Conservation (phyloP, 2,797 vertebrate species). For the Lutjanus campechanus region DNA sequence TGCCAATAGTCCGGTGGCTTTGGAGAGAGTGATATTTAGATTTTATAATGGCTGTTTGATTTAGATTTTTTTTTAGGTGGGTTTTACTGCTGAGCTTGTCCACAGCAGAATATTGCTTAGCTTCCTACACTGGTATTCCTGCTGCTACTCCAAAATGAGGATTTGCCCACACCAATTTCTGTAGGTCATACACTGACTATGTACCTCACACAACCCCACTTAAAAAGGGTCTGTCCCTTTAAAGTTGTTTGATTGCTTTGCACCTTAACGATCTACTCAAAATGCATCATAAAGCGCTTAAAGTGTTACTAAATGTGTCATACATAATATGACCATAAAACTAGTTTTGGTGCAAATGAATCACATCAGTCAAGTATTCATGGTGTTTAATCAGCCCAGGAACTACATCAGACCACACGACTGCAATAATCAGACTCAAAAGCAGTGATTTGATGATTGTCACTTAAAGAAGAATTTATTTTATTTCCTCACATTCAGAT, state of each 20-base stretch:
- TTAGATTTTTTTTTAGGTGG: too few species aligned
- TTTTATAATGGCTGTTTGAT: too few species aligned
- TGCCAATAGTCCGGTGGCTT: too few species aligned
- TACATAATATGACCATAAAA: background rate
- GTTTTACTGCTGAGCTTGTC: too few species aligned
- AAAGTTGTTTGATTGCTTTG: background rate
- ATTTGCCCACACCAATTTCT: too few species aligned
- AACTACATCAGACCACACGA: background rate
- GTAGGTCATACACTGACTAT: too few species aligned
- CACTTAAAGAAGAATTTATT: background rate
- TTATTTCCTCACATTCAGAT: constrained; percentile 2
- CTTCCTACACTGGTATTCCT: too few species aligned
- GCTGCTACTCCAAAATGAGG: too few species aligned
- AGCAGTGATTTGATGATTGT: background rate
- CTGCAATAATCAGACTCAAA: background rate
- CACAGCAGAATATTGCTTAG: too few species aligned
- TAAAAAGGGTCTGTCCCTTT: too few species aligned
- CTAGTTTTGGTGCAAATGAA: background rate
- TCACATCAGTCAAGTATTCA: background rate
- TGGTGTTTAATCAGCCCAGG: background rate
- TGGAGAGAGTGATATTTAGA: too few species aligned
- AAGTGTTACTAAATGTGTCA: background rate
- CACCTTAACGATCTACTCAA: background rate
- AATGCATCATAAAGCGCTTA: background rate
- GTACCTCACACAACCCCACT: too few species aligned